Evolutionary conservation across 2,888 invertebrate genomes (phyloP).

Genomic region (Diabrotica balteata): DNA sequence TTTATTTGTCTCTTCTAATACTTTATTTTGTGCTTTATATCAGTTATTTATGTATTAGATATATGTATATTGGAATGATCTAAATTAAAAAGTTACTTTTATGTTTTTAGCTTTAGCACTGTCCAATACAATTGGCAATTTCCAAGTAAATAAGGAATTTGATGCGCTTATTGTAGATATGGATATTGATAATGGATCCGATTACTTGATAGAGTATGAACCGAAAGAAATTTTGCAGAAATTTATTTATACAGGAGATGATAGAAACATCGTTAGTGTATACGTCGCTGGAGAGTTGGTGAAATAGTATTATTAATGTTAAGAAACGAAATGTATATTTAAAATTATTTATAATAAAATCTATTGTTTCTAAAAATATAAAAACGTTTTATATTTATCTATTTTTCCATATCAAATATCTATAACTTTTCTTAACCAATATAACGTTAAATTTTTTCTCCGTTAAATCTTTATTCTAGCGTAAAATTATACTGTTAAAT

Average conservation of each 20-base stretch:
- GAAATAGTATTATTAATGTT: slow-evolving; percentile 48
- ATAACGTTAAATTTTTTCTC: too few relatives aligned
- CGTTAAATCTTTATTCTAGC: too few relatives aligned
- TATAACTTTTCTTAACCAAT: too few relatives aligned
- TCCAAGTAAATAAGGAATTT: slow-evolving; percentile 82
- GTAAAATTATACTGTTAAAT: too few relatives aligned
- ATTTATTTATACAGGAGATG: slow-evolving; percentile 82
- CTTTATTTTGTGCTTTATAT: too few relatives aligned
- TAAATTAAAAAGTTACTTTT: too few relatives aligned
- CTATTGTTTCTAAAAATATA: too few relatives aligned
- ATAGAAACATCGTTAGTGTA: slow-evolving; percentile 79
- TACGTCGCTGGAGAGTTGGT: slow-evolving; percentile 76
- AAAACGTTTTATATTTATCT: too few relatives aligned
- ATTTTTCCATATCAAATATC: too few relatives aligned
- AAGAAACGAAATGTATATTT: neutral
- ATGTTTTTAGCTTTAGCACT: slow-evolving; percentile 71
- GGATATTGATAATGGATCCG: slow-evolving; percentile 62
- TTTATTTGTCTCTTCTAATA: too few relatives aligned
- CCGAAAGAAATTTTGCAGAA: slow-evolving; percentile 73
- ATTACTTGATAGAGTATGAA: slow-evolving; percentile 63
- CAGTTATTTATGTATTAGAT: too few relatives aligned
- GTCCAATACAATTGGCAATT: slow-evolving; percentile 79
- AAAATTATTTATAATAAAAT: neutral
- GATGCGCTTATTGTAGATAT: slow-evolving; percentile 84
- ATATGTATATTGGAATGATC: too few relatives aligned